These are phyloP conservation scores for Sciurus vulgaris DNA, from an alignment of 2,797 vertebrate genomes.

Conservation along the genomic window DNA sequence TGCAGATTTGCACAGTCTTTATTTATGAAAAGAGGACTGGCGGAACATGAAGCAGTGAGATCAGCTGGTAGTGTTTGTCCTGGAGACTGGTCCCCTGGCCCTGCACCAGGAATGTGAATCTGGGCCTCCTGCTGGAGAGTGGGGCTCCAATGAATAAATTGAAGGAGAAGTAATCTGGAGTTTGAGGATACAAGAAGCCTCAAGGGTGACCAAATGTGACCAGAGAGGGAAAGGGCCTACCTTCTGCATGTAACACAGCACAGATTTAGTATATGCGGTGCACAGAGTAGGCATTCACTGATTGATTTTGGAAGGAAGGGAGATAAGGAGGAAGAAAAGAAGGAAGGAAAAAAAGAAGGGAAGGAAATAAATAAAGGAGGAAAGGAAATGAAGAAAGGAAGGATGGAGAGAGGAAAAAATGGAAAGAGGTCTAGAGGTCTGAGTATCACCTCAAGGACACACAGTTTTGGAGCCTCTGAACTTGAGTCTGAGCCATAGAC, in stretches of 20 bases:
- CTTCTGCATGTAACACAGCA: not conserved
- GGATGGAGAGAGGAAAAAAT: too few relatives aligned
- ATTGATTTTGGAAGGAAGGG: not conserved
- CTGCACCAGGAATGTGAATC: not conserved
- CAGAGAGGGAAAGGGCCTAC: too few relatives aligned
- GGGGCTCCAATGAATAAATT: not conserved
- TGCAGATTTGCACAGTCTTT: not conserved
- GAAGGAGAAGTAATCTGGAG: not conserved
- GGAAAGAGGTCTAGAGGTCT: not conserved
- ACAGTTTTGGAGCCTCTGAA: not conserved
- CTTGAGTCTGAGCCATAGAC: rapidly evolving
- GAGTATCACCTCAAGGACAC: not conserved
- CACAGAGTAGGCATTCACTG: rapidly evolving
- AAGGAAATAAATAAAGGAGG: not conserved
- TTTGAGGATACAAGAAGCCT: not conserved
- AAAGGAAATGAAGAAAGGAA: too few relatives aligned
- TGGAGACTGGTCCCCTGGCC: not conserved
- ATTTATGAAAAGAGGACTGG: not conserved
- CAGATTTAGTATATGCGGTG: not conserved
- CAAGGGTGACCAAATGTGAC: not conserved
- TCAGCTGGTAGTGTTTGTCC: not conserved
- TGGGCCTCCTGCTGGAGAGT: not conserved
- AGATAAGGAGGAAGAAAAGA: not conserved
- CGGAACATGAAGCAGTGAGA: not conserved
- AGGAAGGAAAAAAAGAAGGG: too few relatives aligned